Conservation (phyloP, 2,888 invertebrate species). For the Pemphredon lugubris region DNA sequence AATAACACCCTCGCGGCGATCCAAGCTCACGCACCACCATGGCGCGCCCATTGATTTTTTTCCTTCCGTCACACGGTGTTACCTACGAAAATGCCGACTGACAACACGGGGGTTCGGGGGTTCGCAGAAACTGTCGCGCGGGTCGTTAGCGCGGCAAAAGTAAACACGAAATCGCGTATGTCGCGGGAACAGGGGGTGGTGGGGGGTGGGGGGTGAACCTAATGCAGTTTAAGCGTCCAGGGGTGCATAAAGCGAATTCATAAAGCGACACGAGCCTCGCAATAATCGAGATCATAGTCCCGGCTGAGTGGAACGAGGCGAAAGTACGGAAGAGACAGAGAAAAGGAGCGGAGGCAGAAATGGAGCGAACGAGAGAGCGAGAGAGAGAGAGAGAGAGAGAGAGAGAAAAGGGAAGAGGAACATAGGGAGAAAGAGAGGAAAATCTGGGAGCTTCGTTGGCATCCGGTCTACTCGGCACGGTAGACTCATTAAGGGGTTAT, state of each 20-base stretch:
- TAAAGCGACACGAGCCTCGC: slow-evolving; percentile 56
- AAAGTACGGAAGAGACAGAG: slow-evolving; percentile 12
- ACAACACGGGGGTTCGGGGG: too few relatives aligned
- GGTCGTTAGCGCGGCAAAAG: slow-evolving; percentile 38
- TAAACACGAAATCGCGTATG: slow-evolving; percentile 48
- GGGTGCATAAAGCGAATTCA: slow-evolving; percentile 67
- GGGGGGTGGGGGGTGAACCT: slow-evolving; percentile 23
- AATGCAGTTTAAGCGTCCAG: slow-evolving; percentile 62
- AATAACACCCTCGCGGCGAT: too few relatives aligned
- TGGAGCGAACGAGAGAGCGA: slow-evolving; percentile 12
- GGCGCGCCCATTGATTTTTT: slow-evolving; percentile 15
- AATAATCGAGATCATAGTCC: slow-evolving; percentile 62
- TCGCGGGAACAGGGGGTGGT: too few relatives aligned
- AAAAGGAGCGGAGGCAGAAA: not conserved
- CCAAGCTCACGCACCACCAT: too few relatives aligned
- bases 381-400: slow-evolving; percentile 10
- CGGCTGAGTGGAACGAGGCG: slow-evolving; percentile 43
- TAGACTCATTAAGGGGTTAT: slow-evolving; percentile 78
- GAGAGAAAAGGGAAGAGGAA: slow-evolving; percentile 7
- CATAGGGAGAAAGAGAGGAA: slow-evolving; percentile 45
- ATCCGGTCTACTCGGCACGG: slow-evolving; percentile 70
- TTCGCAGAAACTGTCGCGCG: slow-evolving; percentile 6
- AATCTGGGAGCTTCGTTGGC: slow-evolving; percentile 67
- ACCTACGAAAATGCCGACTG: too few relatives aligned
- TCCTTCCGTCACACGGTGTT: too few relatives aligned